These are phyloP conservation scores for Spheniscus humboldti DNA, from an alignment of 2,797 vertebrate genomes.

Conservation along the genomic window DNA sequence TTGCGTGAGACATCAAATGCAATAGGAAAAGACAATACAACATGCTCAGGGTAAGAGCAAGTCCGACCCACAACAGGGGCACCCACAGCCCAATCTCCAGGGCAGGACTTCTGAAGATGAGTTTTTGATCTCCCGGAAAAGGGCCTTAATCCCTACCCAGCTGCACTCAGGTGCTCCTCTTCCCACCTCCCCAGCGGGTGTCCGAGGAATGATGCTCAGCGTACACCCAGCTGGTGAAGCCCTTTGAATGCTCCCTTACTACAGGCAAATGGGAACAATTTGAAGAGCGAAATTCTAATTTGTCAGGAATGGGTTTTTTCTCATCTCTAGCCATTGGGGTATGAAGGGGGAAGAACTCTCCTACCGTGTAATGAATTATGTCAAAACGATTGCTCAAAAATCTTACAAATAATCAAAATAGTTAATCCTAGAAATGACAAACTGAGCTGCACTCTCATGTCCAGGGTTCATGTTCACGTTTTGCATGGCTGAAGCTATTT, in stretches of 20 bases:
- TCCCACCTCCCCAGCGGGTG: fast-evolving
- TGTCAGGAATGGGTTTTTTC: neutral
- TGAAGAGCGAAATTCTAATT: neutral
- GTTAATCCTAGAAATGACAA: neutral
- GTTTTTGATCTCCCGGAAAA: neutral
- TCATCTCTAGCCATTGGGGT: neutral
- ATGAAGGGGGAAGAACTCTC: neutral
- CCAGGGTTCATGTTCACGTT: neutral
- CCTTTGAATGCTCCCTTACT: neutral
- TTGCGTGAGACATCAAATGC: neutral
- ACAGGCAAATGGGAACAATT: neutral
- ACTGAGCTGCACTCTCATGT: neutral
- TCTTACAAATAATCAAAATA: neutral
- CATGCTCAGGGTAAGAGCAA: neutral
- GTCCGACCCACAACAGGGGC: no score
- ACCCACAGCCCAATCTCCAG: neutral
- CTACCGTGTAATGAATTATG: neutral
- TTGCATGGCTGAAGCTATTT: neutral
- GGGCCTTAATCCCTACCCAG: neutral
- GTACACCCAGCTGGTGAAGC: no score
- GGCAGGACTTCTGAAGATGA: neutral
- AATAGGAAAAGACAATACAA: no score
- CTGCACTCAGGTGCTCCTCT: neutral
- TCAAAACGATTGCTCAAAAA: neutral
- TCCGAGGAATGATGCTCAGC: neutral